Evolutionary conservation across 2,888 invertebrate genomes (phyloP).

Genomic region (Dinocampus coccinellae): DNA sequence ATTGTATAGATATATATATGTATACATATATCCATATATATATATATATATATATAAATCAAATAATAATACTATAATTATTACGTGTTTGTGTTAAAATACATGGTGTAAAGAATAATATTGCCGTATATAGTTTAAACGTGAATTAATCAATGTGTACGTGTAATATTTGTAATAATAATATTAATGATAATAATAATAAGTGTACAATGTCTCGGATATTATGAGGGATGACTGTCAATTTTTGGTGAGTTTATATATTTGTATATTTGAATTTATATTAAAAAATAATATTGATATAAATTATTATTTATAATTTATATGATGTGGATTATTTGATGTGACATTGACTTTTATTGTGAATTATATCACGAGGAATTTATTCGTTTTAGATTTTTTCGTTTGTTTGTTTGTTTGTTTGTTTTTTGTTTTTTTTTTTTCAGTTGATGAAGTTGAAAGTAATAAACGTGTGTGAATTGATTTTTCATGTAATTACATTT

Average conservation of each 20-base stretch:
- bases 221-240: background rate
- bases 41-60: background rate
- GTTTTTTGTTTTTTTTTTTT: background rate
- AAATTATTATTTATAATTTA: too few relatives aligned
- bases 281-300: too few relatives aligned
- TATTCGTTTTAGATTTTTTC: too few relatives aligned
- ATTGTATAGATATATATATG: background rate
- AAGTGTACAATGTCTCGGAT: background rate
- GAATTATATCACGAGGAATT: too few relatives aligned
- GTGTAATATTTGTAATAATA: background rate
- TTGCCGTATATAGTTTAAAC: background rate
- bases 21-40: too few relatives aligned
- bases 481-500: background rate
- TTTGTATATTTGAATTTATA: background rate
- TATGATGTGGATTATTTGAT: too few relatives aligned
- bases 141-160: background rate
- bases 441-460: background rate
- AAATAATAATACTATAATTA: background rate
- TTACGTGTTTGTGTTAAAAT: background rate
- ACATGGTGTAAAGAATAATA: background rate
- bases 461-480: conserved; percentile 42
- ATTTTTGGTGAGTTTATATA: background rate
- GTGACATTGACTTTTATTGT: too few relatives aligned
- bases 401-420: too few relatives aligned
- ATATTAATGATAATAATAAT: too few relatives aligned